Conservation (phyloP, 2,797 vertebrate species). For the Staurois parvus region DNA sequence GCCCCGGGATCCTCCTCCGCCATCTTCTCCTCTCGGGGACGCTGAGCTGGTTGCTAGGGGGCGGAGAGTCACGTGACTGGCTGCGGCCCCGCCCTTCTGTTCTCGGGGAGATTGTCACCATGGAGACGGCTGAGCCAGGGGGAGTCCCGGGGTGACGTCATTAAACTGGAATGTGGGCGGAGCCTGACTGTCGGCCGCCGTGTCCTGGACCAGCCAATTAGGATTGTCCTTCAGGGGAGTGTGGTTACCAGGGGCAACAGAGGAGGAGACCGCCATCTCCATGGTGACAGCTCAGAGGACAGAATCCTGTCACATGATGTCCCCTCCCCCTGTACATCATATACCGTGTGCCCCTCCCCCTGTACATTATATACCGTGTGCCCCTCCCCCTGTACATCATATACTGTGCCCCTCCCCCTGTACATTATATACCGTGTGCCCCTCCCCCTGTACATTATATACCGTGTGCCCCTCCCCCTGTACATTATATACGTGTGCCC, state of each 20-base stretch:
- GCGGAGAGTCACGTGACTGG: not conserved
- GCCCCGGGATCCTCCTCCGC: slow-evolving; percentile 15
- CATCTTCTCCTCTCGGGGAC: not conserved
- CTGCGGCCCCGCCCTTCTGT: not conserved
- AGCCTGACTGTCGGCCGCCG: not conserved
- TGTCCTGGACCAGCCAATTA: not conserved
- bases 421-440: not conserved
- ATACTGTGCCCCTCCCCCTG: no score
- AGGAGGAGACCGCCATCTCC: no score
- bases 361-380: no score
- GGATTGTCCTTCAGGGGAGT: no score
- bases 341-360: no score
- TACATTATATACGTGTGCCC: not conserved
- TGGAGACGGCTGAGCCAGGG: not conserved
- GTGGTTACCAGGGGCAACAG: no score
- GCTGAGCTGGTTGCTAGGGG: slow-evolving; percentile 4
- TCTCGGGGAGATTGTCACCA: not conserved
- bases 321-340: no score
- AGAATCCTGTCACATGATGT: no score
- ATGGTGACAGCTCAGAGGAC: no score
- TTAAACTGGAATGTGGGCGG: no score
- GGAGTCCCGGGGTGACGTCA: not conserved
- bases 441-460: not conserved
- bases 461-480: not conserved
- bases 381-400: no score